Percentiles rank a stretch among this genome's conserved stretches.
phyloP scores from a whole-genome alignment of 2,888 invertebrate genomes.

The Philopedon plagiatum region DNA sequence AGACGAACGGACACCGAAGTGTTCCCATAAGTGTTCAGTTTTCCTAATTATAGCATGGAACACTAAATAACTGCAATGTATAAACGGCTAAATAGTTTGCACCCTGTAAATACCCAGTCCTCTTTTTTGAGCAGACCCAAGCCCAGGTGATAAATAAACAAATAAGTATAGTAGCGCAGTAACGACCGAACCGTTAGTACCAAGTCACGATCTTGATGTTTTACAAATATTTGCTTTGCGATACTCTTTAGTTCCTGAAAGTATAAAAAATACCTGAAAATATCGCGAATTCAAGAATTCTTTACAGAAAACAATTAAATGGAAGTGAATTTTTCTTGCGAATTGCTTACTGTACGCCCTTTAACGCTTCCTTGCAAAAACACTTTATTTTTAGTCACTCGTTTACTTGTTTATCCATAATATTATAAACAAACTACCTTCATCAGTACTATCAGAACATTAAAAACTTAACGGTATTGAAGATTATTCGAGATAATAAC shows the following conservation, averaged over 20 bases:
- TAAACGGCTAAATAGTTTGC: too few relatives aligned
- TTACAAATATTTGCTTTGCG: background rate
- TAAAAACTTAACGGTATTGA: background rate
- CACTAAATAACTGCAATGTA: too few relatives aligned
- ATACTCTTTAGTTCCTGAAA: background rate
- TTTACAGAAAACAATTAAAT: background rate
- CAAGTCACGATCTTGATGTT: slow-evolving; percentile 8
- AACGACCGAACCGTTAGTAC: background rate
- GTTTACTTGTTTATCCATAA: background rate
- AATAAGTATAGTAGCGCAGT: background rate
- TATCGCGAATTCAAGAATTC: background rate
- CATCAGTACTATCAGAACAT: background rate
- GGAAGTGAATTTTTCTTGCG: too few relatives aligned
- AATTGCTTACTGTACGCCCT: too few relatives aligned
- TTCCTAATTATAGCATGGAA: too few relatives aligned
- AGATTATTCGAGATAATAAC: background rate
- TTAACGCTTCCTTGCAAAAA: too few relatives aligned
- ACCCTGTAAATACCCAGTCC: too few relatives aligned
- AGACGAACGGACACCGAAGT: too few relatives aligned
- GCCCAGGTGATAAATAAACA: slow-evolving; percentile 9
- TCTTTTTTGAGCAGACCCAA: background rate
- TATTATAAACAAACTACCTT: background rate
- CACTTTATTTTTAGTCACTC: too few relatives aligned
- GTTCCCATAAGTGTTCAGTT: too few relatives aligned
- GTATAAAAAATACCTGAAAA: background rate